Percentiles rank a stretch among this genome's conserved stretches.
Conservation (phyloP, 64 coral and sea anemone genomes). For the Pocillopora damicornis region DNA sequence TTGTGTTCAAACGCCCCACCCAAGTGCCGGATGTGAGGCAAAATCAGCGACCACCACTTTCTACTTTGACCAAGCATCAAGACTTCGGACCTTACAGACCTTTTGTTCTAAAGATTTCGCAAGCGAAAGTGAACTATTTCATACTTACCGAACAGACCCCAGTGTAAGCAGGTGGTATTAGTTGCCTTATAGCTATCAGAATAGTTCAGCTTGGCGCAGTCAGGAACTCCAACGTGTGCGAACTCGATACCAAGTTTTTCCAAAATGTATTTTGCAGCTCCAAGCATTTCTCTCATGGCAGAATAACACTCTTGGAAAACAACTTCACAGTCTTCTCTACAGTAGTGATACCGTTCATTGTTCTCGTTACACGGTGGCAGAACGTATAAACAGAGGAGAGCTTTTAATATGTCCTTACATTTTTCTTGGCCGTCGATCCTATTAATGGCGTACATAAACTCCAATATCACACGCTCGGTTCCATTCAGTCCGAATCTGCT, state of each 20-base stretch:
- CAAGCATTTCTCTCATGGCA: conserved; percentile 65
- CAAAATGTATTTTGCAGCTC: conserved; percentile 64
- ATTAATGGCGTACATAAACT: conserved; percentile 37
- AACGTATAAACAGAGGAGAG: conserved; percentile 55
- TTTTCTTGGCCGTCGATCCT: conserved; percentile 26
- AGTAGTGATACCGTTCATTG: conserved; percentile 22
- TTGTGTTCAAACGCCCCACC: too few species aligned
- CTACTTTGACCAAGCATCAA: too few species aligned
- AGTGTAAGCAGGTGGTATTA: conserved; percentile 63
- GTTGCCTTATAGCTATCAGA: conserved; percentile 6
- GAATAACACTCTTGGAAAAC: conserved; percentile 50
- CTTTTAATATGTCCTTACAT: conserved; percentile 58
- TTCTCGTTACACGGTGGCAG: conserved; percentile 54
- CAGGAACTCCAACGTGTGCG: conserved; percentile 65
- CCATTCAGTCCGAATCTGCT: conserved; percentile 37
- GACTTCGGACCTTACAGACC: too few species aligned
- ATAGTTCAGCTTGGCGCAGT: conserved; percentile 57
- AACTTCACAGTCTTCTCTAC: conserved; percentile 80
- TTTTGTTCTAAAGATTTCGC: background rate
- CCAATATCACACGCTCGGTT: conserved; percentile 44
- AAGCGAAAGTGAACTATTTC: too few species aligned
- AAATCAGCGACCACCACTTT: too few species aligned
- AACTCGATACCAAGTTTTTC: conserved; percentile 28
- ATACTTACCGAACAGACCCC: conserved; percentile 83
- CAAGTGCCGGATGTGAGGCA: too few species aligned